These are phyloP conservation scores for Corvus cornix DNA, from an alignment of 2,113 vertebrate species.

Conservation along the genomic window DNA sequence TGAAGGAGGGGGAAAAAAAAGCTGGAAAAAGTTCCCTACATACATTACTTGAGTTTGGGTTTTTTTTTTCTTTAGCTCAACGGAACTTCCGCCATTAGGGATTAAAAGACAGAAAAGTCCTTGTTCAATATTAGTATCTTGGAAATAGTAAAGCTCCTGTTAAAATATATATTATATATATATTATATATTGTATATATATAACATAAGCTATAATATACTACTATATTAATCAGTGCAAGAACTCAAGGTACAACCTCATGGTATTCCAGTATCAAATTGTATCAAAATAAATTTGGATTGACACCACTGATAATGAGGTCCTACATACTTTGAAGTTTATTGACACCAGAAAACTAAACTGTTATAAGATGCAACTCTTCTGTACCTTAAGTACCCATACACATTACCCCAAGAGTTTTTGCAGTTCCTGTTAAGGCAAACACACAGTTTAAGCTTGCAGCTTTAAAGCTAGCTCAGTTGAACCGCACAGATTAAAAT, in stretches of 20 bases:
- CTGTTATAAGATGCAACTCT: not conserved
- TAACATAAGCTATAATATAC: too few relatives aligned
- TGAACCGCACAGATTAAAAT: not conserved
- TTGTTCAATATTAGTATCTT: not conserved
- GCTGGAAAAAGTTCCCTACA: not conserved
- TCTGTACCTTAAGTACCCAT: not conserved
- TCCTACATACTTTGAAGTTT: not conserved
- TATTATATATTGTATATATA: too few relatives aligned
- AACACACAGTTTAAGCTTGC: not conserved
- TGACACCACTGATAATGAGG: not conserved
- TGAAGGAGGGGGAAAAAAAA: too few relatives aligned
- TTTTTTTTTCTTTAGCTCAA: not conserved
- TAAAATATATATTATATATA: not conserved
- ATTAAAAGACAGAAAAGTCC: not conserved
- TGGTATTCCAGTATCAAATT: not conserved
- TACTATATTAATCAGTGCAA: not conserved
- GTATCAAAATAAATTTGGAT: not conserved
- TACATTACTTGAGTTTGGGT: not conserved
- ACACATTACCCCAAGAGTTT: not conserved
- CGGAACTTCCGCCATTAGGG: not conserved
- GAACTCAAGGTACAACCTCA: not conserved
- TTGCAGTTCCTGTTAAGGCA: not conserved
- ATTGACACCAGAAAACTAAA: not conserved
- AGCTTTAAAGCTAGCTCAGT: not conserved
- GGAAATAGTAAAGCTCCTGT: not conserved